A percentile compares a stretch with the other conserved stretches of the same genome.
These are phyloP conservation scores for Liolophura sinensis DNA, from an alignment of 1,140 invertebrate genomes.

Conservation along the genomic window DNA sequence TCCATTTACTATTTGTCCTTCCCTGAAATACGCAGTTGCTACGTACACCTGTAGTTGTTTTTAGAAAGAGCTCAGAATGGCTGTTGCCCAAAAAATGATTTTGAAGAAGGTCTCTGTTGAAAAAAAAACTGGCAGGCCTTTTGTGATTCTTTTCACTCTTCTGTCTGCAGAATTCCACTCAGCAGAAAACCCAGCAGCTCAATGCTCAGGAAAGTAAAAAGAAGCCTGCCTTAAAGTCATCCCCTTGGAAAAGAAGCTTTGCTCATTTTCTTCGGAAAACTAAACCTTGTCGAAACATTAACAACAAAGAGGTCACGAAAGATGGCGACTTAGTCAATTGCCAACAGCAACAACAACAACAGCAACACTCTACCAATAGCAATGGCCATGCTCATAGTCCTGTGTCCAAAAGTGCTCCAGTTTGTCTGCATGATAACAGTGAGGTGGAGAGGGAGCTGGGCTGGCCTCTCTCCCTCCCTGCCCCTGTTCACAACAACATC, in stretches of 20 bases:
- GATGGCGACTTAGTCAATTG: constrained; percentile 9
- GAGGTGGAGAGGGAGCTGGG: constrained; percentile 10
- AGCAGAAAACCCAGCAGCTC: constrained; percentile 20
- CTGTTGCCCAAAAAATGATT: constrained; percentile 1
- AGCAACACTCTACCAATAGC: constrained; percentile 21
- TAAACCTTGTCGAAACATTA: constrained; percentile 17
- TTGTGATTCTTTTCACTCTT: constrained; percentile 1
- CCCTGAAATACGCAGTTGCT: no score
- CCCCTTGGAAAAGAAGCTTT: constrained; percentile 43
- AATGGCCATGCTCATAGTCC: constrained; percentile 29
- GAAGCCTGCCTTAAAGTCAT: constrained; percentile 32
- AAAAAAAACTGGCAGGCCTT: neutral
- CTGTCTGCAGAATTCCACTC: constrained; percentile 34
- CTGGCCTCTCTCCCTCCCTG: constrained; percentile 6
- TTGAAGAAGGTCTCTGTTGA: neutral
- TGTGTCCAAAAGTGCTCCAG: constrained; percentile 20
- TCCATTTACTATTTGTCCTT: no score
- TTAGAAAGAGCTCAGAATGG: constrained; percentile 34
- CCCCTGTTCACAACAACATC: constrained; percentile 10
- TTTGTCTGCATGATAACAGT: constrained; percentile 18
- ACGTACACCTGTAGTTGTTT: no score
- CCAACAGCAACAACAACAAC: constrained; percentile 31
- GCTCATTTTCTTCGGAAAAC: constrained; percentile 41
- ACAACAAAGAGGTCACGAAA: no score
- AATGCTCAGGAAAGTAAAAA: constrained; percentile 25